These are phyloP conservation scores for Halocynthia aurantium DNA, from an alignment of 23 tunicate species.

Conservation along the genomic window DNA sequence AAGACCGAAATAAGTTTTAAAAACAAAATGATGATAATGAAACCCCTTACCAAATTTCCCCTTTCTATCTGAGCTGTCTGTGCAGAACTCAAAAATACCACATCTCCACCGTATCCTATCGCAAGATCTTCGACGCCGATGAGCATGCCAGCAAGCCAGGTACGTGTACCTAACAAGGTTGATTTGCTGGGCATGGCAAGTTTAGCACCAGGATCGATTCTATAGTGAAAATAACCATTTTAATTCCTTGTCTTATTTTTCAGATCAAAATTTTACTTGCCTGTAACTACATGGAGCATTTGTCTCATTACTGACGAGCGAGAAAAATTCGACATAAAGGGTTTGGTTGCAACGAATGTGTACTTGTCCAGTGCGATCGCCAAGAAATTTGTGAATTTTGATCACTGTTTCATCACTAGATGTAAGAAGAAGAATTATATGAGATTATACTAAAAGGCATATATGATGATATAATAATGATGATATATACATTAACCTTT, in stretches of 20 bases:
- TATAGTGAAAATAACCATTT: background rate
- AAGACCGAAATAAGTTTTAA: background rate
- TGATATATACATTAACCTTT: too few relatives aligned
- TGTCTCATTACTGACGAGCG: slow-evolving; percentile 15
- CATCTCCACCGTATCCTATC: slow-evolving; percentile 24
- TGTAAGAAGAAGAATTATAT: too few relatives aligned
- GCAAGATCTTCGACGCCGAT: slow-evolving; percentile 28
- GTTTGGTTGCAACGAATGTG: slow-evolving; percentile 23
- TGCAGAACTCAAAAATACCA: slow-evolving; percentile 12
- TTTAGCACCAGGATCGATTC: slow-evolving; percentile 19
- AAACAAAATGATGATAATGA: background rate
- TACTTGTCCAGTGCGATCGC: slow-evolving; percentile 25
- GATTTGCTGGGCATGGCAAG: slow-evolving; percentile 17
- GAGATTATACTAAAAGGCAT: too few relatives aligned
- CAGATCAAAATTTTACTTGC: background rate
- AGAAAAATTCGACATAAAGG: slow-evolving; percentile 18
- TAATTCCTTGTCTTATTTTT: background rate
- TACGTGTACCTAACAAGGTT: slow-evolving; percentile 12
- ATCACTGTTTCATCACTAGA: background rate
- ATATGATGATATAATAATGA: too few relatives aligned
- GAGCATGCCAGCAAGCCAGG: slow-evolving; percentile 29
- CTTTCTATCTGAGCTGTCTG: slow-evolving; percentile 30
- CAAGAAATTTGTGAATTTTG: slow-evolving; percentile 23
- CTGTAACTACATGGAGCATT: slow-evolving; percentile 25
- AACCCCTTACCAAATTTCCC: slow-evolving; percentile 10